These are phyloP conservation scores for Notolabrus celidotus DNA, from an alignment of 2,797 vertebrate species.

Conservation along the genomic window DNA sequence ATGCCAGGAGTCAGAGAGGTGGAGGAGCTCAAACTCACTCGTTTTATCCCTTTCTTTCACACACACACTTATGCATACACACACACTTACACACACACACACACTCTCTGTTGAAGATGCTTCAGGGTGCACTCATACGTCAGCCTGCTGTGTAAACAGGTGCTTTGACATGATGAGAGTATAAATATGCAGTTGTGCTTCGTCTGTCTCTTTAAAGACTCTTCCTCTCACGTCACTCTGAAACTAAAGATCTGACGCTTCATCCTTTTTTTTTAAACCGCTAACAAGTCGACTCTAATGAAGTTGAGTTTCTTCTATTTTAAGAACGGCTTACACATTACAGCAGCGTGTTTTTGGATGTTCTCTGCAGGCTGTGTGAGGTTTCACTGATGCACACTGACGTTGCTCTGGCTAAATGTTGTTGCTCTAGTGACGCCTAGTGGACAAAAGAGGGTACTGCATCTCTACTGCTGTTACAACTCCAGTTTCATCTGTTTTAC, in stretches of 20 bases:
- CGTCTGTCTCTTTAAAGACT: constrained; percentile 42
- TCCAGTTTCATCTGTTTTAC: neutral
- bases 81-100: too few relatives aligned
- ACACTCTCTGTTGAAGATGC: neutral
- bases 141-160: constrained; percentile 48
- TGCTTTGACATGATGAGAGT: constrained; percentile 22
- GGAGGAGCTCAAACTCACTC: constrained; percentile 6
- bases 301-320: constrained; percentile 30
- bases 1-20: constrained; percentile 24
- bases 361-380: neutral
- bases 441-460: constrained; percentile 44
- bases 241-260: neutral
- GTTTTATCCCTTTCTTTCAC: neutral
- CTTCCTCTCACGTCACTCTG: constrained; percentile 3
- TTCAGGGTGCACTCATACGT: neutral
- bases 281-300: constrained; percentile 13
- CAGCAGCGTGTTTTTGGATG: constrained; percentile 20
- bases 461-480: neutral
- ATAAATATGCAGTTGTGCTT: constrained; percentile 25
- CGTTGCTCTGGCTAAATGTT: constrained; percentile 21
- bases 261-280: neutral
- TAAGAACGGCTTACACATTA: constrained; percentile 28
- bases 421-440: constrained; percentile 60
- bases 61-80: neutral
- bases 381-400: constrained; percentile 12